These are phyloP conservation scores for Oreochromis spilurus DNA, from an alignment of 2,113 vertebrate species.

Conservation along the genomic window DNA sequence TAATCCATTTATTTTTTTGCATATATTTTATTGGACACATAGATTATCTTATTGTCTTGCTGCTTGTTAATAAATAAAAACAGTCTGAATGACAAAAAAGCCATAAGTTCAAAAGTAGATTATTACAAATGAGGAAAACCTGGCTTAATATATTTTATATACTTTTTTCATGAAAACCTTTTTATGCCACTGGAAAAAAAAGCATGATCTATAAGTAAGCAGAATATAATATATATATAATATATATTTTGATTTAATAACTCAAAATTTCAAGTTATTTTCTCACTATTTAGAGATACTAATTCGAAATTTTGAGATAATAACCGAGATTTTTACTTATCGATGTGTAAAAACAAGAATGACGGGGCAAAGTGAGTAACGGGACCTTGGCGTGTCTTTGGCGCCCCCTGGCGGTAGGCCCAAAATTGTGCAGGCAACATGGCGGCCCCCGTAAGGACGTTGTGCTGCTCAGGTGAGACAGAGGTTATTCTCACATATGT, in stretches of 20 bases:
- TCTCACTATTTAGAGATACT: background rate
- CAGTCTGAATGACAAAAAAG: rapidly evolving
- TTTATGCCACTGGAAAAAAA: rapidly evolving
- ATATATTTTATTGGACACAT: background rate
- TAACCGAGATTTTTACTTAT: background rate
- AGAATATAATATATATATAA: background rate
- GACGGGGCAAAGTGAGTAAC: background rate
- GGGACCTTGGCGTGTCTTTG: background rate
- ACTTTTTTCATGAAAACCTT: background rate
- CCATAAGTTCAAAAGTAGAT: background rate
- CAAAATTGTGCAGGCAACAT: slow-evolving; percentile 41
- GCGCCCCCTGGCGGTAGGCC: slow-evolving; percentile 27
- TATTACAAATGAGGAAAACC: background rate
- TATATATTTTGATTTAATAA: background rate
- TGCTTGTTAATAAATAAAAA: background rate
- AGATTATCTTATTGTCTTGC: background rate
- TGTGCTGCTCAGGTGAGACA: slow-evolving; percentile 66
- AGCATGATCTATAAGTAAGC: background rate
- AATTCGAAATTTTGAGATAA: background rate
- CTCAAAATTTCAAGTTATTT: background rate
- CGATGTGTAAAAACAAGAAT: background rate
- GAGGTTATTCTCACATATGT: slow-evolving; percentile 19
- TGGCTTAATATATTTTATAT: background rate
- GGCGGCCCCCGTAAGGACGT: slow-evolving; percentile 64
- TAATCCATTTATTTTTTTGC: background rate